Evolutionary conservation across 2,113 vertebrate species (phyloP).

Genomic region (Macrotis lagotis): DNA sequence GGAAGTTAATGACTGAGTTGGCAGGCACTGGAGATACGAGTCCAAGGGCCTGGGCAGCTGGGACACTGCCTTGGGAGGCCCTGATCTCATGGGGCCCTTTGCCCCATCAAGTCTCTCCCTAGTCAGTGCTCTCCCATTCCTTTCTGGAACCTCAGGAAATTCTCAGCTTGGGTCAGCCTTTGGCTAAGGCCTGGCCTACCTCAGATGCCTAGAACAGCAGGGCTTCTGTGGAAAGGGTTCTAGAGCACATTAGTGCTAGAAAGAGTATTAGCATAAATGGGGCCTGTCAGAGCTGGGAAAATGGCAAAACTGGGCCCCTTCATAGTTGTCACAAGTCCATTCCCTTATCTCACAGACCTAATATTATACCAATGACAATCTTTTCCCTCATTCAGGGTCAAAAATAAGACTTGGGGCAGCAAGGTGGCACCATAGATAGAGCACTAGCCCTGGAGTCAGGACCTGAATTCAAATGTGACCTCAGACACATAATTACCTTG

Average conservation of each 20-base stretch:
- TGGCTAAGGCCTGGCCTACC: neutral
- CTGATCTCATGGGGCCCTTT: neutral
- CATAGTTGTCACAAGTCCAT: no score
- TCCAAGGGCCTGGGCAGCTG: neutral
- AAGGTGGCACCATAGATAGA: no score
- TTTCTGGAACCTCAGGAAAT: neutral
- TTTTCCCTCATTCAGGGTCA: neutral
- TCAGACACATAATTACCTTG: no score
- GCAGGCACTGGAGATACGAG: neutral
- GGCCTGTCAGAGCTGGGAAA: neutral
- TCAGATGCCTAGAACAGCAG: neutral
- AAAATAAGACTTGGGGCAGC: no score
- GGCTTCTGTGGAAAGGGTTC: neutral
- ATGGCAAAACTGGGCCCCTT: neutral
- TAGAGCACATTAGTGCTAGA: no score
- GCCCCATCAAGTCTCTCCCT: neutral
- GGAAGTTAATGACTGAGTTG: neutral
- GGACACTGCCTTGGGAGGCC: no score
- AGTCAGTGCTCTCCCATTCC: neutral
- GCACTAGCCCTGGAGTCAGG: no score
- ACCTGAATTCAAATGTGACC: no score
- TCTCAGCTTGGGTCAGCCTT: neutral
- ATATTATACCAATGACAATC: neutral
- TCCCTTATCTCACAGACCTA: neutral
- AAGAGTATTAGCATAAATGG: neutral